Evolutionary conservation across 2,888 invertebrate species (phyloP).

Genomic region (Leptopilina syphax): DNA sequence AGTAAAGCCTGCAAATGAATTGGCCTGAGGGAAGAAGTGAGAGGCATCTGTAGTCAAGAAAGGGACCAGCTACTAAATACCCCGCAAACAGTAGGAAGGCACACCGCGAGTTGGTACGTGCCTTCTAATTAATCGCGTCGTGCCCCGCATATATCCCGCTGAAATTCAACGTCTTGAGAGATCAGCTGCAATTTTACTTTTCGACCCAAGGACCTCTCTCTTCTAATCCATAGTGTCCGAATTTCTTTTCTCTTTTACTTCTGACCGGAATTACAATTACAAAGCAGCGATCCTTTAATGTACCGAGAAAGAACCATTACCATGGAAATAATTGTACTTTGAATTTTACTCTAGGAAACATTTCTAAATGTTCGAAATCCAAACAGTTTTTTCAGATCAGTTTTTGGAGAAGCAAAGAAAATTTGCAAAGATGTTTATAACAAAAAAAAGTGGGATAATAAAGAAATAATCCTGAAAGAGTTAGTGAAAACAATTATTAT

Average conservation of each 20-base stretch:
- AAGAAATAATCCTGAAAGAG: too few species aligned
- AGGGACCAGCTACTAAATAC: conserved; percentile 67
- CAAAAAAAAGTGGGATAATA: too few species aligned
- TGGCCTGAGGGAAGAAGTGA: conserved; percentile 59
- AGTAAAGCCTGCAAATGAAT: conserved; percentile 69
- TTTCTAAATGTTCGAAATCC: too few species aligned
- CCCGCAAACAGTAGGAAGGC: conserved; percentile 66
- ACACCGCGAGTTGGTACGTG: conserved; percentile 57
- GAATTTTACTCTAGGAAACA: too few species aligned
- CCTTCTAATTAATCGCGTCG: conserved; percentile 70
- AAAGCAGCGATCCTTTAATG: conserved; percentile 5
- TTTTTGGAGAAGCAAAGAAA: too few species aligned
- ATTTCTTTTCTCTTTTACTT: neutral
- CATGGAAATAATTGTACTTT: too few species aligned
- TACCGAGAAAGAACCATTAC: neutral
- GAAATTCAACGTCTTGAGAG: conserved; percentile 43
- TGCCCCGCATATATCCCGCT: conserved; percentile 60
- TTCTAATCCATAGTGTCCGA: conserved; percentile 24
- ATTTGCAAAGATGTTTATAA: too few species aligned
- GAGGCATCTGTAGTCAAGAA: conserved; percentile 66
- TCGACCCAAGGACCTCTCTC: conserved; percentile 20
- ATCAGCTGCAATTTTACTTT: conserved; percentile 48
- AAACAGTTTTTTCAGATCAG: too few species aligned
- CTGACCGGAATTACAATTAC: conserved; percentile 22
- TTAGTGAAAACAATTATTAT: too few species aligned